These are phyloP conservation scores for Metellina segmentata DNA, from an alignment of 2,888 invertebrate species.

Conservation along the genomic window DNA sequence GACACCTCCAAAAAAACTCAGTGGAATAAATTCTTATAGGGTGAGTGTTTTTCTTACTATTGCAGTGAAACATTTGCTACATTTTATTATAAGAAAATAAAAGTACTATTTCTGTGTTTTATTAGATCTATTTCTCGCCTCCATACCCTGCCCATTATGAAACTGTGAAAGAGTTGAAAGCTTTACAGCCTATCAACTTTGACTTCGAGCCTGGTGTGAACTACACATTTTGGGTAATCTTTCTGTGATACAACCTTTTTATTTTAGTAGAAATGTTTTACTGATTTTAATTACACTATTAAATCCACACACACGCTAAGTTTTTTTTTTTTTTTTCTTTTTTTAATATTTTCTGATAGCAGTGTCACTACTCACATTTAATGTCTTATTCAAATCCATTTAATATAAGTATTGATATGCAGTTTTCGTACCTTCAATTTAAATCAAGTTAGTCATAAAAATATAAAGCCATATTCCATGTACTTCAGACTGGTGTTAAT, in stretches of 20 bases:
- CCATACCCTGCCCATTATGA: constrained; percentile 83
- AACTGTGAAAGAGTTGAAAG: constrained; percentile 82
- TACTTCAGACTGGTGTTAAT: too few relatives aligned
- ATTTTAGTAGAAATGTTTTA: too few relatives aligned
- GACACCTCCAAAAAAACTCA: constrained; percentile 84
- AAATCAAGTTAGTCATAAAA: too few relatives aligned
- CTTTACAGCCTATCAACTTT: constrained; percentile 83
- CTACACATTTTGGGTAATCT: constrained; percentile 87
- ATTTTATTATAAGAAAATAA: background rate
- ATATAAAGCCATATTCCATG: too few relatives aligned
- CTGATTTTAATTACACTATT: too few relatives aligned
- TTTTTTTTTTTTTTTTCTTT: too few relatives aligned
- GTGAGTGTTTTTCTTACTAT: constrained; percentile 35
- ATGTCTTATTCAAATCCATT: too few relatives aligned
- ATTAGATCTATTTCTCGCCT: constrained; percentile 85
- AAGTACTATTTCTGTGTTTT: constrained; percentile 2
- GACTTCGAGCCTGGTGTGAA: constrained; percentile 84
- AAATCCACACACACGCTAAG: too few relatives aligned
- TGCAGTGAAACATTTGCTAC: background rate
- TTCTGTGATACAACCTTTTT: constrained; percentile 77
- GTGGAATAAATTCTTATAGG: constrained; percentile 50
- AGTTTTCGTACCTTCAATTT: too few relatives aligned
- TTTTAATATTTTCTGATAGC: too few relatives aligned
- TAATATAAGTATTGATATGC: too few relatives aligned
- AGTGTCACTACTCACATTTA: too few relatives aligned